Percentiles rank a stretch among this genome's conserved stretches.
Conservation (phyloP, 2,113 vertebrate species). For the Lates calcarifer region DNA sequence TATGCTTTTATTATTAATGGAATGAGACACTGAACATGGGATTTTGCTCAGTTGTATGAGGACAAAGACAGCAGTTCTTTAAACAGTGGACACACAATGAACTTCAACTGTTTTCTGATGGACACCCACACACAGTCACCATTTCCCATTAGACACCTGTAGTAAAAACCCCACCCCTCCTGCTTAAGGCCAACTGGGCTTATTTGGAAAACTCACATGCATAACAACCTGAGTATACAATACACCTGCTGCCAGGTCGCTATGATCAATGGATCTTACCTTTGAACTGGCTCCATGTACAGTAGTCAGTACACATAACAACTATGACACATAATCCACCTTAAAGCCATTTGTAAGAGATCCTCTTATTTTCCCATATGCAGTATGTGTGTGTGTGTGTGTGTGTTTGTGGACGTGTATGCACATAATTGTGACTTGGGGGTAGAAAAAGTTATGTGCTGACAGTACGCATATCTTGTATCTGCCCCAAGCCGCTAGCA, state of each 20-base stretch:
- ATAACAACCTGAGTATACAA: slow-evolving; percentile 27
- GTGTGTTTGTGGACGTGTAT: neutral
- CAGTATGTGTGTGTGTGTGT: neutral
- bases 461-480: slow-evolving; percentile 43
- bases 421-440: neutral
- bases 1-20: neutral
- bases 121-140: neutral
- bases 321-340: slow-evolving; percentile 1
- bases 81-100: neutral
- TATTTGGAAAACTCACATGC: slow-evolving; percentile 31
- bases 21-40: neutral
- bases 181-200: slow-evolving; percentile 16
- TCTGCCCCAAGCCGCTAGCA: slow-evolving; percentile 47
- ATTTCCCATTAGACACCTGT: slow-evolving; percentile 43
- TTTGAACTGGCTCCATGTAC: neutral
- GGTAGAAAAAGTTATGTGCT: slow-evolving; percentile 37
- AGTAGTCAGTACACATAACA: neutral
- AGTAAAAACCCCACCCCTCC: slow-evolving; percentile 5
- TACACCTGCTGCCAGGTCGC: too few species aligned
- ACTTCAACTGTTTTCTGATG: neutral
- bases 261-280: slow-evolving; percentile 36
- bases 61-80: neutral
- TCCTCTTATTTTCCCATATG: neutral
- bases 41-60: neutral
- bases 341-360: neutral